These are phyloP conservation scores for Pelosia muscerda DNA, from an alignment of 2,888 invertebrate genomes.

Conservation along the genomic window DNA sequence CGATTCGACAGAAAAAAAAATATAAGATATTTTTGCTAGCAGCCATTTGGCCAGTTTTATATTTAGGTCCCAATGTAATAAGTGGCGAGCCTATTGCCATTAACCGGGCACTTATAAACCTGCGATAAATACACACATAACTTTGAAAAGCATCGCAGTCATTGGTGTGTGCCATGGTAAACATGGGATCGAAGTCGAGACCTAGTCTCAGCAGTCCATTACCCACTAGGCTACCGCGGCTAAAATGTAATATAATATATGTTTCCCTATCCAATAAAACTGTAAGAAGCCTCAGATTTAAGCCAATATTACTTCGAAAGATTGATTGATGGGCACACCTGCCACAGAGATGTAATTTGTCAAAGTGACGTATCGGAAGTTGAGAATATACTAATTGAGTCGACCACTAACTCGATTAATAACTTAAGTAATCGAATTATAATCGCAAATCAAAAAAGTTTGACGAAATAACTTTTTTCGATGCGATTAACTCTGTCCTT, in stretches of 20 bases:
- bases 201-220: no score
- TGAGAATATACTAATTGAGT: neutral
- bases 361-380: constrained; percentile 11
- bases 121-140: no score
- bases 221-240: no score
- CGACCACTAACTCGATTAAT: constrained; percentile 32
- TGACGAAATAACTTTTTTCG: neutral
- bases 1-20: no score
- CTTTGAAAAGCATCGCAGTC: no score
- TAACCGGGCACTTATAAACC: no score
- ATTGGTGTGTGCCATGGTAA: no score
- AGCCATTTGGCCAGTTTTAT: no score
- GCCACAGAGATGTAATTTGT: constrained; percentile 9
- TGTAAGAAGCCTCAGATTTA: constrained; percentile 1
- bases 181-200: no score
- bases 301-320: neutral
- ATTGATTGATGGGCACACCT: constrained; percentile 10
- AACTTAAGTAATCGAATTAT: constrained; percentile 24
- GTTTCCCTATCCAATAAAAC: neutral
- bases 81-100: no score
- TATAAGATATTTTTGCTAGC: no score
- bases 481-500: neutral
- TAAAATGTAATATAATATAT: neutral
- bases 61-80: no score
- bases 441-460: constrained; percentile 34